Evolutionary conservation across 2,113 vertebrate species (phyloP), one percentile per base, ranked within the genome.

Genomic region (Colius striatus): DNA sequence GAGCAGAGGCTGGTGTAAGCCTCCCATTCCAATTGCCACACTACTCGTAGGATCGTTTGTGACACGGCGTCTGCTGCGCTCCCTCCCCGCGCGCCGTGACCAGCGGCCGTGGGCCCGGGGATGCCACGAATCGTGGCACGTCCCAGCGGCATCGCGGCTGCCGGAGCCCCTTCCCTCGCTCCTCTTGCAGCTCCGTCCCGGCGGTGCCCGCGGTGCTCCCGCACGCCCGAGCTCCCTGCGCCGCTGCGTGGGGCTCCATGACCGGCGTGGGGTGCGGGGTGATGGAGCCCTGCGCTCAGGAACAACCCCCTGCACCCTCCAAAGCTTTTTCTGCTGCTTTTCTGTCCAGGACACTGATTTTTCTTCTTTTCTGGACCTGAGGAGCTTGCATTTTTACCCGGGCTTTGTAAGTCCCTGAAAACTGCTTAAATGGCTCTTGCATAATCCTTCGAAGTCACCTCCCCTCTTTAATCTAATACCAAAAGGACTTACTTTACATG

Each of bases 381-480:
- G 66, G 50, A 91, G 50, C 21, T 72, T 61, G 65, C 57, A 1
- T 84, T 96, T 96, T 94, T 71, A 75, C 65, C 34, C 81, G 29
- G 47, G 10, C 0, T 73, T 92, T 95, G 5, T 74, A 91, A 96
- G 34, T 92, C 78, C 10, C 84, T 70, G 89, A 32, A 72, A 95
- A 95, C 90, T 96, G 89, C 95, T 82, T 95, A 75, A 94, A 91
- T 45, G 74, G 84, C 84, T 91, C 94, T 78, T 79, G 81, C 92
- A 85, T 97, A 96, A 96, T 94, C 93, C 91, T 78, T 92, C 90
- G 62, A 95, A 95, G 89, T 97, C 89, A 76, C 95, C 89, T 94
- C 87, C 94, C 89, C 71, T 94, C 89, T 95, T 97, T 96, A 94
- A 93, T 94, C 63, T 90, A 60, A 92, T 60, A 92, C 87, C 41